Percentiles rank a stretch among this genome's conserved stretches.
Conservation (phyloP, 2,797 vertebrate species). For the Chromis chromis region DNA sequence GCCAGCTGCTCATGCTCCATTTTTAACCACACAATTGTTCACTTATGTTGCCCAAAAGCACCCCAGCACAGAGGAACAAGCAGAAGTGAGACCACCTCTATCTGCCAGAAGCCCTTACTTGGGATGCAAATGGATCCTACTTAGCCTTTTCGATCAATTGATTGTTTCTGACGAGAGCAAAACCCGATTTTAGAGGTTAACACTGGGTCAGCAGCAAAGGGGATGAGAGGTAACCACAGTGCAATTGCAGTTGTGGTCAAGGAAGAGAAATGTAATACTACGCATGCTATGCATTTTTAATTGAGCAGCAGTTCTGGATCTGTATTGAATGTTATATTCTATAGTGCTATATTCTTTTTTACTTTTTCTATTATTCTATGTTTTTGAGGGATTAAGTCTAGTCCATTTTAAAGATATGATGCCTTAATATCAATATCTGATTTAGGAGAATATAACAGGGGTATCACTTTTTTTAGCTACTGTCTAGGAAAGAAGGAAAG, state of each 20-base stretch:
- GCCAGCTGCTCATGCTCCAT: conserved; percentile 41
- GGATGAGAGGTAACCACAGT: conserved; percentile 3
- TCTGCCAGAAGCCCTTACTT: conserved; percentile 45
- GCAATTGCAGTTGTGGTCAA: conserved; percentile 15
- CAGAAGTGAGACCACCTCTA: conserved; percentile 21
- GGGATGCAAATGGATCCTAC: conserved; percentile 47
- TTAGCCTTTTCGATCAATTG: conserved; percentile 51
- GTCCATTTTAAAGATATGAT: background rate
- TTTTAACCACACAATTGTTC: conserved; percentile 36
- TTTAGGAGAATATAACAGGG: background rate
- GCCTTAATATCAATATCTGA: background rate
- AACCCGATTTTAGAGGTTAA: conserved; percentile 38
- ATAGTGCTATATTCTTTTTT: background rate
- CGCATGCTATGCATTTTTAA: background rate
- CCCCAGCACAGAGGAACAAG: conserved; percentile 16
- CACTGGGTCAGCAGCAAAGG: conserved; percentile 27
- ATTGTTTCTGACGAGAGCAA: conserved; percentile 46
- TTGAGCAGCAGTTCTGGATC: background rate
- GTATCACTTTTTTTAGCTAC: conserved; percentile 8
- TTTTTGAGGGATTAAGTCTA: background rate
- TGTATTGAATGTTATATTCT: background rate
- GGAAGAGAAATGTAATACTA: background rate
- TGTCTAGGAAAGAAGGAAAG: background rate
- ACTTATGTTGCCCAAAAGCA: conserved; percentile 33
- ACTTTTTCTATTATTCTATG: background rate